Evolutionary conservation across 2,113 vertebrate species (phyloP).

Genomic region (Ploceus nigricollis): DNA sequence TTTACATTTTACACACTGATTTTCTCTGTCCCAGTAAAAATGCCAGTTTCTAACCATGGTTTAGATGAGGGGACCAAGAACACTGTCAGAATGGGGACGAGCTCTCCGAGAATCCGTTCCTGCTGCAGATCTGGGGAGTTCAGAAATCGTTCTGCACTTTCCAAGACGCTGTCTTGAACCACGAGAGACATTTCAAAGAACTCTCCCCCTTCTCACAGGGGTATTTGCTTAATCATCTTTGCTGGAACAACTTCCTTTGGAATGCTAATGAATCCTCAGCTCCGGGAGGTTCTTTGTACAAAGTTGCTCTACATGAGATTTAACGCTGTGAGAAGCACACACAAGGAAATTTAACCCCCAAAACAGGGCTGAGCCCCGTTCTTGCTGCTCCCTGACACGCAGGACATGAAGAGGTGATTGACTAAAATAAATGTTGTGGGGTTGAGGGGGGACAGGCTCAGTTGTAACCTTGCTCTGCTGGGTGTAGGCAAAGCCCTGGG

Average conservation of each 20-base stretch:
- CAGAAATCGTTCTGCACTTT: not conserved
- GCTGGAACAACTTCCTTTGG: constrained; percentile 55
- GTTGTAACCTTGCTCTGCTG: not conserved
- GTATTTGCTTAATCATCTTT: constrained; percentile 48
- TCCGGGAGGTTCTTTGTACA: constrained; percentile 29
- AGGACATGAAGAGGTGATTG: not conserved
- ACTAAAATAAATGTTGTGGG: not conserved
- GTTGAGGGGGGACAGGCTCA: not conserved
- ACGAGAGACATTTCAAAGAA: constrained; percentile 48
- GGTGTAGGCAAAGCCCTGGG: not conserved
- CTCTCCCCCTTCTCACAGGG: constrained; percentile 4
- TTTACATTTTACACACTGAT: not conserved
- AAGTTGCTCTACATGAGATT: constrained; percentile 32
- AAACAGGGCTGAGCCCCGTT: not conserved
- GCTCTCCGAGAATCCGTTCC: not conserved
- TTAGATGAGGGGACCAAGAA: not conserved
- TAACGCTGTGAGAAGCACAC: not conserved
- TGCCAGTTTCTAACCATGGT: not conserved
- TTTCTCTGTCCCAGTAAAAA: not conserved
- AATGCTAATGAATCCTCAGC: constrained; percentile 52
- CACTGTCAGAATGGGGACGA: not conserved
- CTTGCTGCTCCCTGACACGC: not conserved
- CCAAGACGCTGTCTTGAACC: not conserved
- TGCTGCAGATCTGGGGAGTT: not conserved
- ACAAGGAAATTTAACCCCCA: constrained; percentile 9